These are phyloP conservation scores for Eleginops maclovinus DNA, from an alignment of 2,113 vertebrate species.

Conservation along the genomic window DNA sequence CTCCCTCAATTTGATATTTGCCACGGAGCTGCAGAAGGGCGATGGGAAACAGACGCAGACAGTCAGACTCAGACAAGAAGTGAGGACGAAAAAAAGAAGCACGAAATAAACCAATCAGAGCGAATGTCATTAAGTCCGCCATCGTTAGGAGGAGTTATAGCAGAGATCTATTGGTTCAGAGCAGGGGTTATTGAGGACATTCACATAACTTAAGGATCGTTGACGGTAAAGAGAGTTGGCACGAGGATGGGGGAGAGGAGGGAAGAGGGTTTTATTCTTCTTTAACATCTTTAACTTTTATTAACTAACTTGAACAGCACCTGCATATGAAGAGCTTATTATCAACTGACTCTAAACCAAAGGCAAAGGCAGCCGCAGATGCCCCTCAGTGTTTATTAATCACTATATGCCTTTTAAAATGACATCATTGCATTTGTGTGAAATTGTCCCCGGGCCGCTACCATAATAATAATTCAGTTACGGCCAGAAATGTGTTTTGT, in stretches of 20 bases:
- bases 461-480: too few species aligned
- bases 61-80: constrained; percentile 34
- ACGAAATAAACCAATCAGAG: constrained; percentile 27
- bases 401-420: too few species aligned
- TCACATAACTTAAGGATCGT: neutral
- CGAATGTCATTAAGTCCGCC: neutral
- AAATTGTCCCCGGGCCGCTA: too few species aligned
- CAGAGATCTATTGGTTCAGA: constrained; percentile 25
- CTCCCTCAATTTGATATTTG: constrained; percentile 79
- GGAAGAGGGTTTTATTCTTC: neutral
- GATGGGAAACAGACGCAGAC: constrained; percentile 20
- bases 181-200: constrained; percentile 22
- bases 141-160: constrained; percentile 30
- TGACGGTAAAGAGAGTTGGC: neutral
- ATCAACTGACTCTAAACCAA: neutral
- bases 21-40: constrained; percentile 58
- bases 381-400: too few species aligned
- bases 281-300: neutral
- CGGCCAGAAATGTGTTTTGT: too few species aligned
- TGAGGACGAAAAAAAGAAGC: constrained; percentile 38
- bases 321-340: neutral
- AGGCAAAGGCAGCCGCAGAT: neutral
- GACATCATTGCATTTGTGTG: too few species aligned
- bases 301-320: neutral
- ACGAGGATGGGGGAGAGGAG: neutral